Percentiles rank a stretch among this genome's conserved stretches.
phyloP scores from a whole-genome alignment of 2,113 vertebrate genomes.

The Tichodroma muraria region DNA sequence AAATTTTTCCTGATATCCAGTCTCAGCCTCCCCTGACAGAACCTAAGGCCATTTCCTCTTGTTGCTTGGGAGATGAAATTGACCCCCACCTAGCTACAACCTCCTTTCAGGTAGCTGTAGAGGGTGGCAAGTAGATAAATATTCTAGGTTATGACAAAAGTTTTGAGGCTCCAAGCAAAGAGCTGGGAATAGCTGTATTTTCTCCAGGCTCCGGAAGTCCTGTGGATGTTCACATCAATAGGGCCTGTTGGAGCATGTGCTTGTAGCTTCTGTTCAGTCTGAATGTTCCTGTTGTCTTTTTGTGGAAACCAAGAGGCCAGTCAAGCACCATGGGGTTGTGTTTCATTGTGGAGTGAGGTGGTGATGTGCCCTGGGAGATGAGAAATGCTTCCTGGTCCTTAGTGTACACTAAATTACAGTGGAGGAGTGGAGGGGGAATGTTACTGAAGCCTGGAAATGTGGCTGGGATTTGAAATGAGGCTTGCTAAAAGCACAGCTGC shows the following conservation, averaged over 20 bases:
- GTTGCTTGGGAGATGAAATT: not conserved
- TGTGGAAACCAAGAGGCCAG: not conserved
- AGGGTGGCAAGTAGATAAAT: not conserved
- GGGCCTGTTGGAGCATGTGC: not conserved
- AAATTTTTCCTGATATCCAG: not conserved
- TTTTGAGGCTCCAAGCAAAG: not conserved
- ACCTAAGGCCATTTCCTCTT: not conserved
- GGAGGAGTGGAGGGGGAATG: not conserved
- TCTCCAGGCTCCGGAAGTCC: not conserved
- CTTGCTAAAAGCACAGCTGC: not conserved
- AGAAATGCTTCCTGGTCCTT: not conserved
- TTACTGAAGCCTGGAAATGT: not conserved
- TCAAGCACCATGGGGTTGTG: fast-evolving
- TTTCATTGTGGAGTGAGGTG: not conserved
- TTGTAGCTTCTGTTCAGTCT: not conserved
- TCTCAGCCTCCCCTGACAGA: not conserved
- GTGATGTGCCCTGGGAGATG: not conserved
- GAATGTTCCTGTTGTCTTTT: not conserved
- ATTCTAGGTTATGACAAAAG: not conserved
- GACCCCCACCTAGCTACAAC: not conserved
- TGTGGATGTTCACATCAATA: fast-evolving
- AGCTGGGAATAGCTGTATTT: not conserved
- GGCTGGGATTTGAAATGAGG: not conserved
- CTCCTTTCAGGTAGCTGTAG: not conserved
- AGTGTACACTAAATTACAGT: not conserved